These are phyloP conservation scores for Phodopus roborovskii DNA, from an alignment of 2,113 vertebrate genomes.

Conservation along the genomic window DNA sequence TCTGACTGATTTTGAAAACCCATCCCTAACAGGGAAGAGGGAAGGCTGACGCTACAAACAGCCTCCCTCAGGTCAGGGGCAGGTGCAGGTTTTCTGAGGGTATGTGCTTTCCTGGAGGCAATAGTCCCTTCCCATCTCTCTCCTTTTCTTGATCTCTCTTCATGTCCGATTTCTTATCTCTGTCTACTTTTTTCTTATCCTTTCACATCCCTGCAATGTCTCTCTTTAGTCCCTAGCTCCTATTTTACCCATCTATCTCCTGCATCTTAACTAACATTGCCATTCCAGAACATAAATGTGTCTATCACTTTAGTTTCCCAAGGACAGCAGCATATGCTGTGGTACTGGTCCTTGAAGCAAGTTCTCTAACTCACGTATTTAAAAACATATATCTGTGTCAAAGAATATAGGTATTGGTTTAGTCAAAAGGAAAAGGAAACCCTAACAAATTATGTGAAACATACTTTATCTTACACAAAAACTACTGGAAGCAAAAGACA, in stretches of 20 bases:
- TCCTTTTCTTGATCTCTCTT: not conserved
- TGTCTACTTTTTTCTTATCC: not conserved
- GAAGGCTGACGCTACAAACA: not conserved
- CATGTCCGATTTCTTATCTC: not conserved
- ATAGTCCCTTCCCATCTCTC: not conserved
- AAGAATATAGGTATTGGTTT: not conserved
- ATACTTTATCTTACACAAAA: slow-evolving; percentile 18
- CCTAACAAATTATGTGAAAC: slow-evolving; percentile 31
- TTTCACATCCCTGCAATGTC: not conserved
- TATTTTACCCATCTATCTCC: slow-evolving; percentile 3
- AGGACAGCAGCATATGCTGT: not conserved
- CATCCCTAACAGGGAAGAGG: not conserved
- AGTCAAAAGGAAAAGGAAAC: not conserved
- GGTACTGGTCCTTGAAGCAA: not conserved
- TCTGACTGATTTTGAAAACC: slow-evolving; percentile 27
- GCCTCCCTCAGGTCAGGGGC: not conserved
- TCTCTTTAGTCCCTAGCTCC: not conserved
- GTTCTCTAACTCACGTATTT: not conserved
- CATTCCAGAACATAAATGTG: not conserved
- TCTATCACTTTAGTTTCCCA: not conserved
- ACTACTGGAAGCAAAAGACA: slow-evolving; percentile 5
- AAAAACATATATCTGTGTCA: not conserved
- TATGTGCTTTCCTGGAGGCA: not conserved
- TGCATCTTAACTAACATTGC: not conserved
- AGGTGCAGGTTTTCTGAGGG: not conserved